Evolutionary conservation across 2,113 vertebrate species (phyloP), one percentile per base, ranked within the genome.

Genomic region (Pteropus alecto): DNA sequence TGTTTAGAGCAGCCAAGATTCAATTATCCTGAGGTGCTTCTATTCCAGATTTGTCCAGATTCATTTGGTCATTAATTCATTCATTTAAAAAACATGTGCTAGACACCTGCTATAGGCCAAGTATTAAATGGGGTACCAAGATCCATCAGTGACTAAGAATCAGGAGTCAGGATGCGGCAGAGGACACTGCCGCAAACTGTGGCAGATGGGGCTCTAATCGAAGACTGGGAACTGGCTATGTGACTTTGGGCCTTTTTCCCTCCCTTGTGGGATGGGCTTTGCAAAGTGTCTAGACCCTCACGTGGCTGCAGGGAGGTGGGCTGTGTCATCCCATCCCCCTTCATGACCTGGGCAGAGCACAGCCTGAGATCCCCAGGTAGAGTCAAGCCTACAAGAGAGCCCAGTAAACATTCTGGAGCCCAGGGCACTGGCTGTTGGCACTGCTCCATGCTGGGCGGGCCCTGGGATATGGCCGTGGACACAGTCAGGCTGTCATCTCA

Each of bases 171-270:
- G 28, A 4, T 2, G 0, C 21, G 48, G 63, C 22, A 10, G 60
- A 73, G 48, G 51, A 35, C 30, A 1, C 14, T 2, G 76, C 14
- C 12, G 3, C 21, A 18, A 16, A 11, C 30, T 38, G n/a, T 12
- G 3, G 46, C 73, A 24, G 33, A 7, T 3, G 22, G 30, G 11
- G 7, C 58, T 61, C 41, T 24, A 1, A 14, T 30, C 56, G 38
- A 56, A n/a, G 85, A 33, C 0, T 1, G 4, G 22, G 3, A 21
- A 21, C 16, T 0, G 12, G n/a, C 22, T 0, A 16, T 12, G 38
- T 2, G 19, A 35, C 3, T 9, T 38, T 48, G 33, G 35, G 5
- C 11, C 0, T 56, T 67, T 30, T 61, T 30, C 51, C 4, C 24
- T 82, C 12, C 16, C 35, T 18, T 51, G 18, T 30, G 82, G 68